These are phyloP conservation scores for Esperia sulphurella DNA, from an alignment of 2,888 invertebrate genomes.

Conservation along the genomic window DNA sequence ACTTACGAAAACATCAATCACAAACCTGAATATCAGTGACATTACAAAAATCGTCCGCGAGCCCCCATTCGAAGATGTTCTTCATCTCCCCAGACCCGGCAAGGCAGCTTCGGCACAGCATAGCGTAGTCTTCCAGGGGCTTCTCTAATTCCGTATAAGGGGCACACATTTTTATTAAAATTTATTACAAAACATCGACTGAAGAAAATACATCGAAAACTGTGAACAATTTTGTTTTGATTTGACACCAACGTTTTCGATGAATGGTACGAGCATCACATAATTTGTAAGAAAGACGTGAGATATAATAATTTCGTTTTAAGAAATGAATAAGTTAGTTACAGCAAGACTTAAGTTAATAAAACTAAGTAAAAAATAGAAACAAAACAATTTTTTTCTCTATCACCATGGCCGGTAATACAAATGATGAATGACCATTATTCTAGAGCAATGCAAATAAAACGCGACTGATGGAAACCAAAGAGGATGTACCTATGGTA, in stretches of 20 bases:
- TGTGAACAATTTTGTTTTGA: neutral
- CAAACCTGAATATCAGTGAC: conserved; percentile 47
- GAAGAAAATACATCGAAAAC: neutral
- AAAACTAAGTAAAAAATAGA: too few relatives aligned
- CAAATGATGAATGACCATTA: too few relatives aligned
- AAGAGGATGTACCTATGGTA: too few relatives aligned
- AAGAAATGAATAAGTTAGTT: too few relatives aligned
- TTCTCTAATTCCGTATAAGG: conserved; percentile 31
- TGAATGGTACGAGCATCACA: too few relatives aligned
- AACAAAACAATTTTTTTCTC: too few relatives aligned
- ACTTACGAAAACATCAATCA: neutral
- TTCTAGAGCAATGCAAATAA: too few relatives aligned
- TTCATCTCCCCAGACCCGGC: conserved; percentile 57
- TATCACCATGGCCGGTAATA: too few relatives aligned
- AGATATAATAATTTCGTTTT: too few relatives aligned
- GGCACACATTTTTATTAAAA: conserved; percentile 31
- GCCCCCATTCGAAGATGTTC: conserved; percentile 56
- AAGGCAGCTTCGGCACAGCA: conserved; percentile 60
- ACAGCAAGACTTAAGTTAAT: too few relatives aligned
- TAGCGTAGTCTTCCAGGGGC: conserved; percentile 27
- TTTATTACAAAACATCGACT: neutral
- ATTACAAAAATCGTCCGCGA: conserved; percentile 48
- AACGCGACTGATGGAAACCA: too few relatives aligned
- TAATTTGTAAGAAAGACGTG: too few relatives aligned
- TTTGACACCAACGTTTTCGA: neutral